phyloP scores from a whole-genome alignment of 2,113 vertebrate genomes.

The Coturnix japonica region DNA sequence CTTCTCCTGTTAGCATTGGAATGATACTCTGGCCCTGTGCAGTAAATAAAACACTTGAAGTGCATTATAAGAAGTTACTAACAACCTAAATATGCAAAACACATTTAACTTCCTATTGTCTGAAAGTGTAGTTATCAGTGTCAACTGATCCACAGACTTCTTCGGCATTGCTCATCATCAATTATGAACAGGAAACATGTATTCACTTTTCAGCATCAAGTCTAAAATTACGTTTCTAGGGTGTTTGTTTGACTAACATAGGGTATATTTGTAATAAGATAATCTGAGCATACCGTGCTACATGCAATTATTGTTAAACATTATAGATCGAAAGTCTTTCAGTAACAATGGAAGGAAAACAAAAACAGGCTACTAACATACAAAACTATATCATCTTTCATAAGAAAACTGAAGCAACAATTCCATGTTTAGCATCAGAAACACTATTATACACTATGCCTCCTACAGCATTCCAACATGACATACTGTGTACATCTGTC shows the following conservation, averaged over 20 bases:
- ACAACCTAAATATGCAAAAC: not conserved
- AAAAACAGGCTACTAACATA: not conserved
- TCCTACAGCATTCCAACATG: not conserved
- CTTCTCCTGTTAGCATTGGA: slow-evolving; percentile 92
- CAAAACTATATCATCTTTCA: not conserved
- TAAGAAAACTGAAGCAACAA: not conserved
- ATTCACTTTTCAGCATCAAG: not conserved
- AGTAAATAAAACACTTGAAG: slow-evolving; percentile 36
- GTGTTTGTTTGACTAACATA: not conserved
- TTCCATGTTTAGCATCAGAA: not conserved
- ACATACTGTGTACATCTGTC: fast-evolving
- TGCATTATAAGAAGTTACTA: not conserved
- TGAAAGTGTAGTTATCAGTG: not conserved
- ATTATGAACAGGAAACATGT: not conserved
- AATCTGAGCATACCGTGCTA: not conserved
- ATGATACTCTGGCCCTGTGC: slow-evolving; percentile 93
- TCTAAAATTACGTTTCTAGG: not conserved
- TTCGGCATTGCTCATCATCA: not conserved
- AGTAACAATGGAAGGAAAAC: not conserved
- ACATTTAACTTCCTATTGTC: not conserved
- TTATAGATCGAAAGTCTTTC: not conserved
- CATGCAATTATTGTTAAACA: not conserved
- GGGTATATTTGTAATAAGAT: not conserved
- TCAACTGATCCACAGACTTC: not conserved
- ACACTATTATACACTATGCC: not conserved